phyloP scores from a whole-genome alignment of 2,888 invertebrate species.

The Andrena marginata region DNA sequence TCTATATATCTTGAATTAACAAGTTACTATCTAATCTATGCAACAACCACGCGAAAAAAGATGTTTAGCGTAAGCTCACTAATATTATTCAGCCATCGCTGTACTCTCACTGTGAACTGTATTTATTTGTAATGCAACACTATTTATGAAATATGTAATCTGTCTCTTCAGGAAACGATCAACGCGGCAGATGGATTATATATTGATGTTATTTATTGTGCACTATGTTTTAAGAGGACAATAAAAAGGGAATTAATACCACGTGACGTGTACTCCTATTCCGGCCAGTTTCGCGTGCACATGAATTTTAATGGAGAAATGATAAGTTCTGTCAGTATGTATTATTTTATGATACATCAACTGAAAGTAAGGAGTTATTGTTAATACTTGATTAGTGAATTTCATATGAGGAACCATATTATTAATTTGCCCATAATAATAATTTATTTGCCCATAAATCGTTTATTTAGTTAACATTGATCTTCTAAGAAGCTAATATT shows the following conservation, averaged over 20 bases:
- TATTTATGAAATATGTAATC: slow-evolving; percentile 57
- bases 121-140: slow-evolving; percentile 66
- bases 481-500: no score
- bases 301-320: no score
- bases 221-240: slow-evolving; percentile 77
- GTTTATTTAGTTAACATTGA: no score
- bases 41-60: slow-evolving; percentile 17
- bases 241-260: slow-evolving; percentile 74
- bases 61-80: slow-evolving; percentile 49
- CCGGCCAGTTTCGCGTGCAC: no score
- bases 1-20: slow-evolving; percentile 9
- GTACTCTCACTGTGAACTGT: slow-evolving; percentile 58
- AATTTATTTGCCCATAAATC: no score
- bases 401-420: no score
- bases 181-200: slow-evolving; percentile 67
- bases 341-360: no score
- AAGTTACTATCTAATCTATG: slow-evolving; percentile 23
- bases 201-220: slow-evolving; percentile 76
- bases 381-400: no score
- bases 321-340: no score
- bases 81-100: slow-evolving; percentile 50
- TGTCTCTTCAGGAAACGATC: slow-evolving; percentile 70
- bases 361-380: no score
- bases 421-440: no score
- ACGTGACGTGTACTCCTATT: not conserved